Conservation (phyloP, 2,113 vertebrate genomes). For the Octodon degus region DNA sequence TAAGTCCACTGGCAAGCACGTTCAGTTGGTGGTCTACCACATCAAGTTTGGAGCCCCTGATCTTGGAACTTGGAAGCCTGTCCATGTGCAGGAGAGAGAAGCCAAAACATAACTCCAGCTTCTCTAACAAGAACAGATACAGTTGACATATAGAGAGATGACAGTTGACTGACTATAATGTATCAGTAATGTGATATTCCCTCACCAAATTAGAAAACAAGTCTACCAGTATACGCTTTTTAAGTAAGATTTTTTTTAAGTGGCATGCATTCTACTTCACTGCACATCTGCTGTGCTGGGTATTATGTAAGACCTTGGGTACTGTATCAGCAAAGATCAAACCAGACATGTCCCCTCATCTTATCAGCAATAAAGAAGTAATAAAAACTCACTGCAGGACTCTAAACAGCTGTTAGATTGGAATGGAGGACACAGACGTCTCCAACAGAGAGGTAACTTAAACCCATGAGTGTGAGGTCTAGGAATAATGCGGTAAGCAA, state of each 20-base stretch:
- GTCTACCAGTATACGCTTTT: background rate
- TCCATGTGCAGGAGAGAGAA: background rate
- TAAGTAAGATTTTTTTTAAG: background rate
- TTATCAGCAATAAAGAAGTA: background rate
- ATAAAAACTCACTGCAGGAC: background rate
- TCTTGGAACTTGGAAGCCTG: background rate
- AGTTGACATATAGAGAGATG: background rate
- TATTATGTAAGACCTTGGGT: background rate
- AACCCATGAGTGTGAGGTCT: background rate
- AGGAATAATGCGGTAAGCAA: background rate
- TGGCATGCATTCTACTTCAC: background rate
- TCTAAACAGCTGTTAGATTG: background rate
- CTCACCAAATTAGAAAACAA: background rate
- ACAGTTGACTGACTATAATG: background rate
- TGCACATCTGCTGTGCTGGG: background rate
- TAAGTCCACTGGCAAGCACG: background rate
- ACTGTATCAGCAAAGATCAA: background rate
- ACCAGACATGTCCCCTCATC: background rate
- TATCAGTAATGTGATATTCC: background rate
- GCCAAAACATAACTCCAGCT: background rate
- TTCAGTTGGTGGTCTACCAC: background rate
- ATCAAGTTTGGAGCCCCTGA: background rate
- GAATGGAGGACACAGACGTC: background rate
- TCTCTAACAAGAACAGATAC: background rate
- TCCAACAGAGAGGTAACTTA: background rate